Base-by-base conservation (phyloP, 37 sponge, comb jelly and placozoan genomes). In the Axinella damicornis region DNA sequence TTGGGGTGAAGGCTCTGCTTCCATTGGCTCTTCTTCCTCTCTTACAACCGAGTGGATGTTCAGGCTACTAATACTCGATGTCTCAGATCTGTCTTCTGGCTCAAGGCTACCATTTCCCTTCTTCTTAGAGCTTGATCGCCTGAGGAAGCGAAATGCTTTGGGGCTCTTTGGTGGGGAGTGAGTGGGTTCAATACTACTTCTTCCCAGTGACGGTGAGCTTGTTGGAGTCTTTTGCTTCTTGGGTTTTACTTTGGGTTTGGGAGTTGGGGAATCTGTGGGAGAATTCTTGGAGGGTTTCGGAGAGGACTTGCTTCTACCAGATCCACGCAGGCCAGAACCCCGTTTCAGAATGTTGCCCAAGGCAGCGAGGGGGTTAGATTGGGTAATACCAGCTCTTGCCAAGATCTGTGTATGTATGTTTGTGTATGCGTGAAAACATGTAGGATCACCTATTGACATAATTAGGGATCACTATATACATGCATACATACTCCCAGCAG, bases 321-420 rank as follows among this genome's bases (percentile, higher is more conserved):
- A 71, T 1, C 53, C 33, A 20, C 41, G 35, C n/a, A 37, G 14
- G 40, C 36, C 58, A 1, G 56, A 46, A 15, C 82, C 82, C 53
- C 54, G 54, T 13, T 75, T 78, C 31, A 92, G 73, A 2, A 88
- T 39, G 31, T 61, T 69, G 33, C 88, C 89, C 76, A 92, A 57
- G 39, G 88, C 93, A 59, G 93, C 81, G 9, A 92, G 56, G 19
- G 93, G 89, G 31, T 59, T 77, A 1, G 60, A 61, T 55, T 71
- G 80, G 16, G 74, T 33, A 34, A 83, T 57, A 39, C 89, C 84
- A 82, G 46, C 55, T 39, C 65, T 83, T 0, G 71, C 72, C 46
- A 89, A 37, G 32, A 83, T 82, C 89, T 89, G 52, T 34, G 22
- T 22, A 35, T n/a, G n/a, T n/a, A n/a, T n/a, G n/a, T n/a, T n/a